A percentile compares a stretch with the other conserved stretches of the same genome.
Conservation (phyloP, 2,797 vertebrate species). For the Sebastes steindachneri region DNA sequence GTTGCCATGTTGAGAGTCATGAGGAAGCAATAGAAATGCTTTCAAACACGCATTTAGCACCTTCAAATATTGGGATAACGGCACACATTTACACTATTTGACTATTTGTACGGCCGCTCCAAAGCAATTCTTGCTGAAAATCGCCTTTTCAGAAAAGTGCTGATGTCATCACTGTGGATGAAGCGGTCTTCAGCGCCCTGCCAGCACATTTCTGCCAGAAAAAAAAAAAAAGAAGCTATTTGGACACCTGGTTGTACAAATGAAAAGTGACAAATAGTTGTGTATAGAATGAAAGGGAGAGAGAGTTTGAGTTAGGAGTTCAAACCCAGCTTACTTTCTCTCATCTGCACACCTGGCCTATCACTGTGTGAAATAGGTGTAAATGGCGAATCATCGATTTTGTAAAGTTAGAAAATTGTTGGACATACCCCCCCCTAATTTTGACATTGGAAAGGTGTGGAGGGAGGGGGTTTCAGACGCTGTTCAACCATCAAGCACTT, state of each 20-base stretch:
- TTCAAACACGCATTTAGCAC: no score
- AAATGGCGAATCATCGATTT: background rate
- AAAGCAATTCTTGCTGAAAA: background rate
- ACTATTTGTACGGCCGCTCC: no score
- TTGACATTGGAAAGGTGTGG: background rate
- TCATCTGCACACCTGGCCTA: background rate
- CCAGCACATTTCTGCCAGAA: background rate
- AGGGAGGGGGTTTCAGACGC: background rate
- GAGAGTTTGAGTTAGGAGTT: background rate
- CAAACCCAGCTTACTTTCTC: background rate
- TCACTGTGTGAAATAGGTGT: background rate
- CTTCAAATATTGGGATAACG: background rate
- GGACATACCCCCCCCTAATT: background rate
- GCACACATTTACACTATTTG: background rate
- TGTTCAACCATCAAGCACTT: background rate
- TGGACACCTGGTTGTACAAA: background rate
- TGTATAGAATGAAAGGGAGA: background rate
- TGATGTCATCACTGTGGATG: no score
- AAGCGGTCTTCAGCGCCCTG: no score
- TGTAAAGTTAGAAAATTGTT: background rate
- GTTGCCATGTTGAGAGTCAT: no score
- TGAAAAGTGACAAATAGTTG: background rate
- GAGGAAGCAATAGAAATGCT: no score
- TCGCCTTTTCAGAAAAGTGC: background rate
- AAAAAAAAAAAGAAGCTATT: fast-evolving